A percentile compares a stretch with the other conserved stretches of the same genome.
phyloP scores from a whole-genome alignment of 2,888 invertebrate species.

The Andrena praecox region DNA sequence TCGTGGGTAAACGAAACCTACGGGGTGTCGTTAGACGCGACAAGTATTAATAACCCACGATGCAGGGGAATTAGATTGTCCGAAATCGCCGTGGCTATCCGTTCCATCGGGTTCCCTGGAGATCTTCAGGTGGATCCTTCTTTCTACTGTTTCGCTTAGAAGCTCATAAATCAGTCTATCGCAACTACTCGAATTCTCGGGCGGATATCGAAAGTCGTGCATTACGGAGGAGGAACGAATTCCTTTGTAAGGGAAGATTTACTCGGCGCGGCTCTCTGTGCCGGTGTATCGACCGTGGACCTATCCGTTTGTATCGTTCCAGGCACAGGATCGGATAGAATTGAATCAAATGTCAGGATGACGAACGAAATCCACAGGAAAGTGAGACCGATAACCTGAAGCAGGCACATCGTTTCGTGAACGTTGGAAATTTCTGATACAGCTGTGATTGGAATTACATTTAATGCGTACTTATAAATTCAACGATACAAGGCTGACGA shows the following conservation, averaged over 20 bases:
- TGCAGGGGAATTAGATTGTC: conserved; percentile 56
- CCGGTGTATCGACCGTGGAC: conserved; percentile 22
- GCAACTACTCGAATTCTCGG: conserved; percentile 48
- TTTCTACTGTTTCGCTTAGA: conserved; percentile 52
- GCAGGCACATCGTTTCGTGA: neutral
- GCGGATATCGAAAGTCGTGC: conserved; percentile 43
- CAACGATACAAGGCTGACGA: no score
- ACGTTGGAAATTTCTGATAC: neutral
- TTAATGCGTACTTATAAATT: neutral
- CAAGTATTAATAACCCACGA: conserved; percentile 56
- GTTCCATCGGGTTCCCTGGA: conserved; percentile 34
- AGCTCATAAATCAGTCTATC: conserved; percentile 64
- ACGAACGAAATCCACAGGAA: neutral
- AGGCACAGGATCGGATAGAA: neutral
- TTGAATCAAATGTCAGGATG: conserved; percentile 2
- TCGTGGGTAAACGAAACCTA: conserved; percentile 35
- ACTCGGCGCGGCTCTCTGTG: conserved; percentile 5
- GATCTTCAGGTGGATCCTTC: conserved; percentile 41
- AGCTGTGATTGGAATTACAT: neutral
- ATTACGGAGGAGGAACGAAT: conserved; percentile 36
- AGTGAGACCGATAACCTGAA: neutral
- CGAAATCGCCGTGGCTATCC: conserved; percentile 50
- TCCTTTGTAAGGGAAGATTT: conserved; percentile 51
- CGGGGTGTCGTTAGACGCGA: conserved; percentile 47
- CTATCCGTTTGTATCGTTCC: neutral